Base-by-base conservation (phyloP, 2,113 vertebrate genomes). In the Etia nguti region DNA sequence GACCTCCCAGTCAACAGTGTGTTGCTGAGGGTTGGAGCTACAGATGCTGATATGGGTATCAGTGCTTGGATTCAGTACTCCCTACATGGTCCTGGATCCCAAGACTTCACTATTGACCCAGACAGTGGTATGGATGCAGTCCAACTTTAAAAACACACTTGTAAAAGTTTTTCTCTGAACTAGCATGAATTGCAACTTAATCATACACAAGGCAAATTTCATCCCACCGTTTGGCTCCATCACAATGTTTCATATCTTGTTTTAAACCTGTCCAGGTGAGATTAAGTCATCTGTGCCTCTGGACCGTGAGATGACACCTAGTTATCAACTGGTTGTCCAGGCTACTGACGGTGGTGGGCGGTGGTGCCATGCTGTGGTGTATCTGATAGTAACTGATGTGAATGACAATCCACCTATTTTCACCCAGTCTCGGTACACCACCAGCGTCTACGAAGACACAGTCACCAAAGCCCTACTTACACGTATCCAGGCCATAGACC, bases 331-430 rank as follows among this genome's bases (percentile, higher is more conserved):
- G 87, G 88, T 97, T 38, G 97, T 97, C 87, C 96, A 95, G 86
- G 99, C 98, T 31, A 98, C 97, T 0, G 99, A 99, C 4, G 97
- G 98, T 1, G 99, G 98, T 3, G 98, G 98, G 54, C 96, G 95
- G 62, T 98, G 96, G 93, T 99, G 98, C 90, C 97, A 96, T 3
- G 97, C 97, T 4, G 93, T 96, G 82, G 92, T 99, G 80, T 95
- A 81, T 57, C 94, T 99, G 85, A 89, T 92, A 26, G 95, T 99
- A 86, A 96, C 97, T 87, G 99, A 99, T 2, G 97, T 99, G 89
- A 99, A 99, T 20, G 99, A 99, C 93, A 99, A 99, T 81, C 96
- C 99, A 0, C 99, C 99, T 0, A 86, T 96, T 29, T 99, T 99
- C 91, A 97, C 97, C 2, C 95, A 96, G 34, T 89, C 96, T 24